Evolutionary conservation across 2,888 invertebrate species (phyloP), one percentile per base, ranked within the genome.

Genomic region (Nasonia oneida): DNA sequence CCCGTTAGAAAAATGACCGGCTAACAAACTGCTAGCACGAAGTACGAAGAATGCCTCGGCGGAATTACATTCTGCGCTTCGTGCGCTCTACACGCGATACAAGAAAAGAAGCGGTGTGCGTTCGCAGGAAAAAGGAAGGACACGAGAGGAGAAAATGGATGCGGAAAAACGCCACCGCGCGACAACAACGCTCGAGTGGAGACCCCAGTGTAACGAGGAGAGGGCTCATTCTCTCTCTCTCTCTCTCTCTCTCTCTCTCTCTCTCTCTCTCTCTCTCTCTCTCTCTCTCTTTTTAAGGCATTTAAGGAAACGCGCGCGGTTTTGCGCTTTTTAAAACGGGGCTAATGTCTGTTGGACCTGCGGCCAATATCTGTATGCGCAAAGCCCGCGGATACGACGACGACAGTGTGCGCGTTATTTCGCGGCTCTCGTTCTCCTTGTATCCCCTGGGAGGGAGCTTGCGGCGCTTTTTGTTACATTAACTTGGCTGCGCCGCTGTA

Each of bases 1-100:
- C 82, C 81, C 79, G 87, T 84, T 87, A 87, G 89, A 90, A 89
- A 89, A 90, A 89, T 89, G 88, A 89, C 87, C 88, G 87, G 87
- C 89, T 89, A 88, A 88, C 89, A 89, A 89, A 89, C 89, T 89
- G 88, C 89, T 87, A 82, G 88, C 88, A 87, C 88, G 88, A 87
- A 89, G 87, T 81, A 88, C 88, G 88, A 89, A 88, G 88, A 88
- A 89, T 89, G 89, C 87, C 75, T 82, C 84, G 33, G 67, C 85
- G 88, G 89, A 88, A 89, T 89, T 89, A 87, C 89, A 81, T 87
- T 79, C 42, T 47, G 74, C 81, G 18, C 73, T 18, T 10, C 53
- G 42, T 2, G 50, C 6, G 39, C 8, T 10, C 67, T 33, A 18
- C 33, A 18, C 23, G 47, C 70, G 76, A 53, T 57, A 73, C 73